Percentiles rank a stretch among this genome's conserved stretches.
These are phyloP conservation scores for Acanthosoma haemorrhoidale DNA, from an alignment of 2,888 invertebrate genomes.

Conservation along the genomic window DNA sequence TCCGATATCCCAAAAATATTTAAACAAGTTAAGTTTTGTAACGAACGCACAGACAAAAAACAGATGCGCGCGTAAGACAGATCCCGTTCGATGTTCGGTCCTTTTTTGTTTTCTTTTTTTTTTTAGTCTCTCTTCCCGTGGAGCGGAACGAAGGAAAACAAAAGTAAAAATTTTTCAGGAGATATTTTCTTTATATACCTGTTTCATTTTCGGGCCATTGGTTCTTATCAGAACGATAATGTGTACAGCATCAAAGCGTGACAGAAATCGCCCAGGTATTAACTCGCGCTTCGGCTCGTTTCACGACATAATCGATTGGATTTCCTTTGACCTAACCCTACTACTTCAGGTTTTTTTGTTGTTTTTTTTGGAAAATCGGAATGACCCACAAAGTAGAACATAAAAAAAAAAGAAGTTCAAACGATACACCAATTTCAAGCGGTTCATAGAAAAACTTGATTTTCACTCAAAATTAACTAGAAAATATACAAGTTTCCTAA, in stretches of 20 bases:
- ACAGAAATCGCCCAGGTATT: slow-evolving; percentile 23
- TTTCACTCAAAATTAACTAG: background rate
- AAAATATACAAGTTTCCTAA: no score
- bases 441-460: background rate
- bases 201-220: slow-evolving; percentile 25
- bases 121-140: background rate
- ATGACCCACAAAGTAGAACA: background rate
- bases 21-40: no score
- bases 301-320: slow-evolving; percentile 19
- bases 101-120: background rate
- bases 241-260: slow-evolving; percentile 15
- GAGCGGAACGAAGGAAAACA: slow-evolving; percentile 13
- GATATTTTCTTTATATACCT: background rate
- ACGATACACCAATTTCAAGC: background rate
- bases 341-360: slow-evolving; percentile 19
- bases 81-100: background rate
- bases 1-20: no score
- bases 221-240: slow-evolving; percentile 17
- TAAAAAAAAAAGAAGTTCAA: background rate
- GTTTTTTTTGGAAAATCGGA: background rate
- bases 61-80: no score
- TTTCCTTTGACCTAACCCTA: slow-evolving; percentile 17
- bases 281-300: background rate
- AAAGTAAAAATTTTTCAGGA: slow-evolving; percentile 9
- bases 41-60: no score